Evolutionary conservation across 2,797 vertebrate species (phyloP).

Genomic region (Trachurus trachurus): DNA sequence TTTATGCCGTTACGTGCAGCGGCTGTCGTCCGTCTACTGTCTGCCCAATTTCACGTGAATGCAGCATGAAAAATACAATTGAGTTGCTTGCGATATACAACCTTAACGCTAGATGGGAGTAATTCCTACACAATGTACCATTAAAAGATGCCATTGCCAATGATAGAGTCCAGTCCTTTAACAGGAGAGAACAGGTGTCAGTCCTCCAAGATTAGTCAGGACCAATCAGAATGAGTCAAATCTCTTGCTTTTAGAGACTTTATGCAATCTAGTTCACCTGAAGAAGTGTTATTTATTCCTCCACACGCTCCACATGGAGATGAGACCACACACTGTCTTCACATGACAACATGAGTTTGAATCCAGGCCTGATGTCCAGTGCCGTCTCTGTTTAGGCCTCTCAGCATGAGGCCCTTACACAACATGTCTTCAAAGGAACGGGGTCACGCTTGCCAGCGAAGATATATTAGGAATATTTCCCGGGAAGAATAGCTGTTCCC

Average conservation of each 20-base stretch:
- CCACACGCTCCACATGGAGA: not conserved
- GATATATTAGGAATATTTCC: conserved; percentile 31
- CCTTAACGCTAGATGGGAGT: too few species aligned
- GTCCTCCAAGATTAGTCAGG: too few species aligned
- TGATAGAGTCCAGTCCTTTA: too few species aligned
- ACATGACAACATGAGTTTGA: not conserved
- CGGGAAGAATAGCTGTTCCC: conserved; percentile 32
- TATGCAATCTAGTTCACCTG: not conserved
- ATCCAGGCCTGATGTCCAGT: not conserved
- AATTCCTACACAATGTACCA: too few species aligned
- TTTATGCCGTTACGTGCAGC: too few species aligned
- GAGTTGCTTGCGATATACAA: too few species aligned
- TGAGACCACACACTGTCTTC: not conserved
- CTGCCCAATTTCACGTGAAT: too few species aligned
- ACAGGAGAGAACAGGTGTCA: too few species aligned
- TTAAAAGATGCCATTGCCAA: too few species aligned
- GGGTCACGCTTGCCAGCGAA: not conserved
- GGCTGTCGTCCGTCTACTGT: too few species aligned
- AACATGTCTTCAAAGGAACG: conserved; percentile 8
- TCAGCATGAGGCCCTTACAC: conserved; percentile 5
- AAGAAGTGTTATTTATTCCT: not conserved
- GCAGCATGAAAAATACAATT: too few species aligned
- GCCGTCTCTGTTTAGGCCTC: not conserved
- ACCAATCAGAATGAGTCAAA: too few species aligned
- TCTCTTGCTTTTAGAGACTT: not conserved